Base-by-base conservation (phyloP, 2,113 vertebrate species). In the Prionailurus viverrinus region DNA sequence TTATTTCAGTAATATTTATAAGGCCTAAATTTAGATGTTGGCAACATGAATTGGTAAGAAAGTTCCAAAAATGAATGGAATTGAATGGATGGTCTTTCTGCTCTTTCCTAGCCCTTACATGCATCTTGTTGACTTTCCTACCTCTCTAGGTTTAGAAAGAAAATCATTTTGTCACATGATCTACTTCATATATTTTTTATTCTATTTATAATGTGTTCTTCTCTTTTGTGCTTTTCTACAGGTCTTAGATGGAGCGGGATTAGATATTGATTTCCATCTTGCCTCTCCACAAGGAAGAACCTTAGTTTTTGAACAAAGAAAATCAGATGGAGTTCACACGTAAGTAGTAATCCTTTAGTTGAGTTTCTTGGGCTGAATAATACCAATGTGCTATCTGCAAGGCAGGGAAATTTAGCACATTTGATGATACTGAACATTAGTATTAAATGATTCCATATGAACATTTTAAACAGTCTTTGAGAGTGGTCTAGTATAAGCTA, bases 291-390 rank as follows among this genome's bases (percentile, higher is more conserved):
- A 99, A 71, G 99, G 99, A 69, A 99, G 99, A 92, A 96, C 99
- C 39, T 97, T 99, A 66, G 99, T 99, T 98, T 99, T 98, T 93
- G 99, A 99, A 98, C 99, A 99, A 94, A 99, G 98, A 97, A 99
- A 99, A 98, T 99, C 99, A 81, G 99, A 99, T 82, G 99, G 99
- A 51, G 99, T 99, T 95, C 99, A 99, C 98, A 99, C 99, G 99
- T 99, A 99, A 99, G 99, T 98, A 97, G 99, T 98, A 97, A 97
- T 93, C 76, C 96, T 29, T 94, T 48, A 63, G 51, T 95, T 96
- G 73, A 81, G 36, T 78, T 90, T 36, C 66, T 58, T 94, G 29
- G 33, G 23, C 36, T 69, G 6, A 94, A 41, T 73, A 71, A 89
- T 79, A 76, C 13, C 45, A 79, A 19, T 87, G 63, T 3, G 25